A percentile compares a stretch with the other conserved stretches of the same genome.
Evolutionary conservation across 2,113 vertebrate species (phyloP).

Genomic region (Cyprinus carpio): DNA sequence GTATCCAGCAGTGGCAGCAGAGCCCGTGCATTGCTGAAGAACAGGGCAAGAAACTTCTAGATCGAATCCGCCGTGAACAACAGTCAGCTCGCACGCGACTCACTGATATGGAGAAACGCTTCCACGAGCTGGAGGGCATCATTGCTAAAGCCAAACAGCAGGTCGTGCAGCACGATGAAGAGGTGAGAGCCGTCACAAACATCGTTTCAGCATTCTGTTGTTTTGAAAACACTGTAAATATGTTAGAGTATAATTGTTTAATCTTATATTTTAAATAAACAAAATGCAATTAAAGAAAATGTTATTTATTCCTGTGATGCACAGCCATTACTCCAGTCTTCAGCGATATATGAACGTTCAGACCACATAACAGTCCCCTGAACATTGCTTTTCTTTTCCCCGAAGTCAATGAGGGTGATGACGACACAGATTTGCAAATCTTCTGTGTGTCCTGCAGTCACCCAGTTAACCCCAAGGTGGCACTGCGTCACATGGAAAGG

Average conservation of each 20-base stretch:
- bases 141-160: constrained; percentile 94
- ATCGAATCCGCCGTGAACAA: constrained; percentile 90
- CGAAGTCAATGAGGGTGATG: constrained; percentile 86
- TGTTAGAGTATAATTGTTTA: too few relatives aligned
- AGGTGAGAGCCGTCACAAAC: constrained; percentile 71
- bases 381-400: not conserved
- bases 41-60: constrained; percentile 92
- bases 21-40: constrained; percentile 95
- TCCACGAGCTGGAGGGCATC: constrained; percentile 91
- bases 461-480: constrained; percentile 90
- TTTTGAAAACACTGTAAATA: not conserved
- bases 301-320: too few relatives aligned
- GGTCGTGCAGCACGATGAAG: constrained; percentile 88
- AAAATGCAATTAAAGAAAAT: too few relatives aligned
- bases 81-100: constrained; percentile 87
- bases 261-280: too few relatives aligned
- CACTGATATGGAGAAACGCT: constrained; percentile 92
- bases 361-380: not conserved
- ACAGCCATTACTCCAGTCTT: too few relatives aligned
- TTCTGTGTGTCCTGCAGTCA: constrained; percentile 94
- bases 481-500: constrained; percentile 90
- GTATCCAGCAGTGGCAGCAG: constrained; percentile 82
- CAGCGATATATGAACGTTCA: too few relatives aligned
- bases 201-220: not conserved
- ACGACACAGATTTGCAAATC: constrained; percentile 91